Conservation (phyloP, 2,113 vertebrate genomes). For the Aramus guarauna region DNA sequence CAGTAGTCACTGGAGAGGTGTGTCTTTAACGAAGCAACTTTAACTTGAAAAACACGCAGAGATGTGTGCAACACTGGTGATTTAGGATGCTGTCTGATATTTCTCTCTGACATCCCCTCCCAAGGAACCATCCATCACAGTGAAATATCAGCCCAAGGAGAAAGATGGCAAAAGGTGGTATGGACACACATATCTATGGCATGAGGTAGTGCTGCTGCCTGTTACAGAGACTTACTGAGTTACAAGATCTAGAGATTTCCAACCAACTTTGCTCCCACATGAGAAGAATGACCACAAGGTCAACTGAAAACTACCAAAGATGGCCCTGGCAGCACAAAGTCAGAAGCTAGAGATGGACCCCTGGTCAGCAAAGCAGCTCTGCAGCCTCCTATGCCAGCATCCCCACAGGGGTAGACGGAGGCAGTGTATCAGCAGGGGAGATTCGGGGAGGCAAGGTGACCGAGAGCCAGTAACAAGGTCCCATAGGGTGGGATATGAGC, state of each 20-base stretch:
- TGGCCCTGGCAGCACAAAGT: not conserved
- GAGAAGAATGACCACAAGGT: not conserved
- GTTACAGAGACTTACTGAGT: not conserved
- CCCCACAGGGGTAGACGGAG: rapidly evolving
- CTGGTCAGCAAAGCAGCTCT: not conserved
- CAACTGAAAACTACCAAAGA: not conserved
- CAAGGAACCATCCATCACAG: not conserved
- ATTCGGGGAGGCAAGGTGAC: not conserved
- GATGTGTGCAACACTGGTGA: not conserved
- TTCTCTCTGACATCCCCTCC: not conserved
- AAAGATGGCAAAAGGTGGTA: not conserved
- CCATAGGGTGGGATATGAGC: not conserved
- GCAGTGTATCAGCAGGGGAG: not conserved
- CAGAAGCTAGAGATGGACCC: not conserved
- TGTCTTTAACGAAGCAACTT: not conserved
- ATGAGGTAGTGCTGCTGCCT: not conserved
- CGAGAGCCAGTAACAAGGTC: not conserved
- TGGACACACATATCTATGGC: not conserved
- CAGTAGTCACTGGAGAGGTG: not conserved
- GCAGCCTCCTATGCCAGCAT: not conserved
- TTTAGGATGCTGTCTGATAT: conserved; percentile 24
- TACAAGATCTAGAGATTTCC: not conserved
- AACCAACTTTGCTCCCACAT: not conserved
- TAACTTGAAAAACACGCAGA: not conserved
- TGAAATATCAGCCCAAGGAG: not conserved